phyloP scores from a whole-genome alignment of 2,113 vertebrate species.

The Poeciliopsis occidentalis region DNA sequence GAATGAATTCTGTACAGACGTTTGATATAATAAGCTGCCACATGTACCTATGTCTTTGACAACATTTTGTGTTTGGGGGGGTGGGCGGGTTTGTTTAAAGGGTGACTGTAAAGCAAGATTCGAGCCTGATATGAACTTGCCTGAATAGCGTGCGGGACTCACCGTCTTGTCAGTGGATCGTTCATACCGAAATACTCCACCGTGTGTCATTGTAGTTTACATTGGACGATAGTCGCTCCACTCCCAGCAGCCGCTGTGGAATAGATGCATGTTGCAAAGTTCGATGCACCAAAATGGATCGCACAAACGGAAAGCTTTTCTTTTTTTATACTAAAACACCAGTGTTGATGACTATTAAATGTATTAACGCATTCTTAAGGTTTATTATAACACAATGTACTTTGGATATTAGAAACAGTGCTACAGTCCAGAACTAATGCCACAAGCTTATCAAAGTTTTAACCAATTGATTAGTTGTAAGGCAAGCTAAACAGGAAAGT shows the following conservation, averaged over 20 bases:
- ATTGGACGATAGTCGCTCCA: slow-evolving; percentile 52
- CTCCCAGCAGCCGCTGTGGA: slow-evolving; percentile 34
- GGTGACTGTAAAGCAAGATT: slow-evolving; percentile 25
- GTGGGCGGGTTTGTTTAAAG: slow-evolving; percentile 9
- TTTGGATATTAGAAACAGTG: slow-evolving; percentile 29
- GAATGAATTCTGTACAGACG: slow-evolving; percentile 54
- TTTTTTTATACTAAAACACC: slow-evolving; percentile 21
- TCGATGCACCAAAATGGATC: slow-evolving; percentile 61
- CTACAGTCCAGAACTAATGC: background rate
- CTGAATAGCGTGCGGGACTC: slow-evolving; percentile 29
- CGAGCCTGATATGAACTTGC: slow-evolving; percentile 25
- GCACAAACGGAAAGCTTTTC: slow-evolving; percentile 29
- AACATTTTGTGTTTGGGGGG: slow-evolving; percentile 19
- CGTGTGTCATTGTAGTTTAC: slow-evolving; percentile 67
- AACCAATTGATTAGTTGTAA: slow-evolving; percentile 17
- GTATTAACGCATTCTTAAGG: slow-evolving; percentile 51
- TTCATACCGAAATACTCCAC: slow-evolving; percentile 55
- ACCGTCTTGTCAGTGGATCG: slow-evolving; percentile 11
- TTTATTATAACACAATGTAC: slow-evolving; percentile 11
- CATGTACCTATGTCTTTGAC: slow-evolving; percentile 34
- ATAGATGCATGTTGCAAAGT: slow-evolving; percentile 45
- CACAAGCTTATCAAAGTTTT: slow-evolving; percentile 19
- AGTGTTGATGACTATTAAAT: slow-evolving; percentile 39
- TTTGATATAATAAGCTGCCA: slow-evolving; percentile 57
- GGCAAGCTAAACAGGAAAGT: slow-evolving; percentile 11